Base-by-base conservation (phyloP, 2,113 vertebrate species). In the Daphoenositta chrysoptera region DNA sequence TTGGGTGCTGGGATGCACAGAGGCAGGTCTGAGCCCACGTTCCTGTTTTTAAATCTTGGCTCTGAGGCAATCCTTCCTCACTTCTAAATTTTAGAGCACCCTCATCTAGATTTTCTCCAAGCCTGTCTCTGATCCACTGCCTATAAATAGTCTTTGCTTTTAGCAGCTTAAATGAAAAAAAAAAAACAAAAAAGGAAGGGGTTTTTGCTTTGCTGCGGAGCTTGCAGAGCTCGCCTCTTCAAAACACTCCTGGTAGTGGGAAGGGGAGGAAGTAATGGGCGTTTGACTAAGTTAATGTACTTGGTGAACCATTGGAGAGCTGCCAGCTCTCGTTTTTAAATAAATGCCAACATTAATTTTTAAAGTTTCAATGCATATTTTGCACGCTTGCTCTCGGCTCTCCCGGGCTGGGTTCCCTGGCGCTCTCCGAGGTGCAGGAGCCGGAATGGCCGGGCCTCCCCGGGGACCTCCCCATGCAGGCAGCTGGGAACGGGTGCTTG, bases 321-420 rank as follows among this genome's bases (percentile, higher is more conserved):
- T 94, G 50, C 78, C 97, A 97, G 31, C 83, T 96, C 94, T 87
- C 73, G 51, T 96, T 97, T 96, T 76, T 72, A 88, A 97, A 95
- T 94, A 96, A 97, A 94, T 82, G 91, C 92, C 94, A 90, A 16
- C 94, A 93, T 96, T 93, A 94, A 96, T 94, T 94, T 96, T 97
- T 97, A 97, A 53, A 86, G 79, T 89, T 95, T 93, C 94, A 97
- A 91, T 78, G 85, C 92, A 40, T 88, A 69, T 93, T 94, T 94
- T 96, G 40, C 78, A 61, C 93, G 89, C 56, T 92, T 86, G 75
- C 92, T 95, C 91, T 87, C n/a, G 22, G 88, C 75, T 69, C 75
- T 84, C 57, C 42, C 14, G 13, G 23, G 69, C 14, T 50, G 20
- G 21, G 66, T 27, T 50, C 83, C 75, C 45, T 21, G 53, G 92